phyloP scores from a whole-genome alignment of 1,140 invertebrate species.

The Bombus affinis region DNA sequence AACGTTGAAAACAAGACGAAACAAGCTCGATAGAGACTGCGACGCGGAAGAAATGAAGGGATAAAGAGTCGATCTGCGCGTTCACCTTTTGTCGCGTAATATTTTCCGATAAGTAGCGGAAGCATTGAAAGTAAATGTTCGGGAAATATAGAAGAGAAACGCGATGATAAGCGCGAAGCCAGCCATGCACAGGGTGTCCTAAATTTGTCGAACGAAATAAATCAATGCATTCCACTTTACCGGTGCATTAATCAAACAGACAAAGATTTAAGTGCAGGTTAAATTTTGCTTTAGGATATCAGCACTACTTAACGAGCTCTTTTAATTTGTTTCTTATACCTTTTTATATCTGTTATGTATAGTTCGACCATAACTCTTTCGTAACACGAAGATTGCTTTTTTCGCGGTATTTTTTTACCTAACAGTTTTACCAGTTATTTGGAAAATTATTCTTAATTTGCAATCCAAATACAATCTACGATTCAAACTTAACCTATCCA shows the following conservation, averaged over 20 bases:
- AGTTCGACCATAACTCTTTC: no score
- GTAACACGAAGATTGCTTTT: no score
- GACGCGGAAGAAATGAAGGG: conserved; percentile 18
- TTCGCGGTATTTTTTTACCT: no score
- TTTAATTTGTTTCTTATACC: no score
- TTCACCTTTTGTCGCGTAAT: conserved; percentile 41
- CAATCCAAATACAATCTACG: no score
- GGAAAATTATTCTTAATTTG: no score
- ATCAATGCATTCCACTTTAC: neutral
- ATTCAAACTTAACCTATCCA: no score
- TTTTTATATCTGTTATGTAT: no score
- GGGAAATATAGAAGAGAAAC: conserved; percentile 20
- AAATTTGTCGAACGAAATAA: neutral
- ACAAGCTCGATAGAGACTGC: neutral
- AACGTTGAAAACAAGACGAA: neutral
- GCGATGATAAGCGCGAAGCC: conserved; percentile 7
- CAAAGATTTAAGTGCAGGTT: no score
- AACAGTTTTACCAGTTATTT: no score
- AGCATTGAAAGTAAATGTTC: conserved; percentile 45
- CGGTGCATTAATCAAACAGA: no score
- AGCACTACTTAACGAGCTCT: accelerated
- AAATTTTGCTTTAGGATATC: no score
- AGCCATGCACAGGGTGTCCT: neutral
- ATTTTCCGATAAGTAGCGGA: conserved; percentile 42
- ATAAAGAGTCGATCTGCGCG: conserved; percentile 28